Conservation (phyloP, 1,140 invertebrate genomes). For the Pseudomyrmex flavicornis region DNA sequence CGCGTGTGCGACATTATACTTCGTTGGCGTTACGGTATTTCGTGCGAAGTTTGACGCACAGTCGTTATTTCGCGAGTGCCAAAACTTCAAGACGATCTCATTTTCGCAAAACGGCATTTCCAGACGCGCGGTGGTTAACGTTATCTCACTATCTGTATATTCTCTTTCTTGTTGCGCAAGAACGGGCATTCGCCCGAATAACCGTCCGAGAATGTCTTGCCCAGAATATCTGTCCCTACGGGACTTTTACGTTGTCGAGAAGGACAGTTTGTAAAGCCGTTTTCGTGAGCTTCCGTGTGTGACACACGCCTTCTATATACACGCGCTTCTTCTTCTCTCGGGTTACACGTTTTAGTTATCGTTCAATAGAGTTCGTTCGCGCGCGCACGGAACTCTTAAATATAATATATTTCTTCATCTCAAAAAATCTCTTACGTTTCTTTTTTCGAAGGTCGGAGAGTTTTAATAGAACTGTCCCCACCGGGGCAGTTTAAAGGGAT, state of each 20-base stretch:
- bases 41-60: constrained; percentile 17
- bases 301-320: not conserved
- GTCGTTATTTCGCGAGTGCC: not conserved
- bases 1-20: too few species aligned
- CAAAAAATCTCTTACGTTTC: too few species aligned
- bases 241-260: constrained; percentile 52
- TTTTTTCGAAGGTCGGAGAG: constrained; percentile 2
- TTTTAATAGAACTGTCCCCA: not conserved
- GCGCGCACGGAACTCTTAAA: too few species aligned
- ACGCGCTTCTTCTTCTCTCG: not conserved
- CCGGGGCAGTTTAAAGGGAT: not conserved
- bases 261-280: constrained; percentile 31
- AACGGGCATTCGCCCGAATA: constrained; percentile 49
- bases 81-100: constrained; percentile 41
- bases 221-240: constrained; percentile 22
- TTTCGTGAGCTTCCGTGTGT: not conserved
- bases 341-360: not conserved
- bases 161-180: constrained; percentile 66
- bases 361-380: not conserved
- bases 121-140: constrained; percentile 39
- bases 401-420: too few species aligned
- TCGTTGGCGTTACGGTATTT: not conserved
- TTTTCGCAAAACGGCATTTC: constrained; percentile 42
- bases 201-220: constrained; percentile 46
- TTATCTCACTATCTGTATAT: constrained; percentile 56